Percentiles rank a stretch among this genome's conserved stretches.
Conservation (phyloP, 2,888 invertebrate species). For the Timema podura region DNA sequence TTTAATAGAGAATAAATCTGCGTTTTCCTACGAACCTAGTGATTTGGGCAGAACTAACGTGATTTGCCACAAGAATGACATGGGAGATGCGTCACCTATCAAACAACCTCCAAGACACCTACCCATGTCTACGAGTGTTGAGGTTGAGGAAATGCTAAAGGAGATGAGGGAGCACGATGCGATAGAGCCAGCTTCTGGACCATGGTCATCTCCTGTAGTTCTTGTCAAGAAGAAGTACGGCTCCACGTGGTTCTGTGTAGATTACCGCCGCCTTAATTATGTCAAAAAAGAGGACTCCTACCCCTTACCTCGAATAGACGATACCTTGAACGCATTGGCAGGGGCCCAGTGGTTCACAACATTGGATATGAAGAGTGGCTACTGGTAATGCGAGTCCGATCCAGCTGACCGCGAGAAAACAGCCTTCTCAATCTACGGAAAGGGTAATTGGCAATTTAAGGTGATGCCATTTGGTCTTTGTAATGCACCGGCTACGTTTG, state of each 20-base stretch:
- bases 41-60: background rate
- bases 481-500: background rate
- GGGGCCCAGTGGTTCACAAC: background rate
- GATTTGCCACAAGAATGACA: background rate
- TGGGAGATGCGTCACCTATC: background rate
- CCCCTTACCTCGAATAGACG: background rate
- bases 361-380: background rate
- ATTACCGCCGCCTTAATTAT: background rate
- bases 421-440: background rate
- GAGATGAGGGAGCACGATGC: background rate
- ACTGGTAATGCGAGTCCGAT: background rate
- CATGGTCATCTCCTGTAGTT: background rate
- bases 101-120: background rate
- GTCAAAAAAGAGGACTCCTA: background rate
- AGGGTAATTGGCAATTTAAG: background rate
- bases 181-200: background rate
- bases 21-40: background rate
- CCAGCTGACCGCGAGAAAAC: background rate
- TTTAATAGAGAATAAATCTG: background rate
- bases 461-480: background rate
- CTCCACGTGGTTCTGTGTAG: background rate
- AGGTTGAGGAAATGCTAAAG: background rate
- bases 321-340: background rate
- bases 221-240: conserved; percentile 2
- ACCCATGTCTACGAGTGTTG: background rate